Evolutionary conservation across 2,888 invertebrate genomes (phyloP), one percentile per base, ranked within the genome.

Genomic region (Chalcosyrphus nemorum): DNA sequence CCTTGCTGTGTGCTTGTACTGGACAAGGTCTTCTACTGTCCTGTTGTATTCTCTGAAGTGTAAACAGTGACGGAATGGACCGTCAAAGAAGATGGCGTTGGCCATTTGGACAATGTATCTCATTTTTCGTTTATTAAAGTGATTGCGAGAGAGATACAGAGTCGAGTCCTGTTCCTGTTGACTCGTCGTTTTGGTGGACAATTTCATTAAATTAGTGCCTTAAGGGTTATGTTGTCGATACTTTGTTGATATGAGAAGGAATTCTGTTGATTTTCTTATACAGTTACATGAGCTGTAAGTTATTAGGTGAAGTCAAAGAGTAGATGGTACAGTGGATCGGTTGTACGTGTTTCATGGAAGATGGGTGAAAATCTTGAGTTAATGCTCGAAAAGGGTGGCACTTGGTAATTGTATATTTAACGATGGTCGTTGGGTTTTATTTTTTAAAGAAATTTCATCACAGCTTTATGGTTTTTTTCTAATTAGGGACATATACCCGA

Each of bases 51-150:
- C 65, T 50, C 50, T 71, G 71, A 57, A 71, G 78, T 71, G 71
- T 72, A 78, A 78, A 71, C 78, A 72, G 43, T 45, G 32, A 41
- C 57, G 65, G 57, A 72, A 71, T 72, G 65, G 65, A 57, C 65
- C 15, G 19, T 65, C 65, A 66, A 71, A 71, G 78, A 47, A 19
- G 50, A 68, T 32, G 41, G 47, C 47, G 71, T 24, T 65, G 50
- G 50, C 52, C 70, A 65, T 72, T 78, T 65, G 71, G 50, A 72
- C 78, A 72, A 66, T 59, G 65, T 65, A 56, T 50, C 77, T 71
- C 54, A 61, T 71, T 70, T 77, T 68, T 68, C 75, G 56, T 65
- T 75, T 75, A 66, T 65, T 75, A 57, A 47, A 75, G 75, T 74
- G 72, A 74, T 56, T 74, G 54, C 43, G n/a, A 63, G 66, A 63